A percentile compares a stretch with the other conserved stretches of the same genome.
Conservation (phyloP, 2,113 vertebrate genomes). For the Thamnaconus septentrionalis region DNA sequence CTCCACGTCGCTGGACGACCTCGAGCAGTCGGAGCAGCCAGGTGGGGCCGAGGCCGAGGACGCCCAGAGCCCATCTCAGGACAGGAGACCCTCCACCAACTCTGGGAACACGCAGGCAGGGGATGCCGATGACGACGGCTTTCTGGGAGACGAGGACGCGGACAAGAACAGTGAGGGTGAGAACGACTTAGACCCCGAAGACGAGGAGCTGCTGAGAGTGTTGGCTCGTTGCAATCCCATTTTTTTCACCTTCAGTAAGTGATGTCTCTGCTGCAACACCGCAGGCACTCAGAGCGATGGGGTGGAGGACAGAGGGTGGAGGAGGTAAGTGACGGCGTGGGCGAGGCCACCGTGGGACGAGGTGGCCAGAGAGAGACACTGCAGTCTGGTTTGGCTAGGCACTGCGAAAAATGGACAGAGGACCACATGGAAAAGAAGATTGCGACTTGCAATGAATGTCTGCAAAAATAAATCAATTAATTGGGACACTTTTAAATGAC, state of each 20-base stretch:
- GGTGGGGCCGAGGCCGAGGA: background rate
- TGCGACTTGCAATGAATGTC: too few relatives aligned
- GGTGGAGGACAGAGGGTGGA: slow-evolving; percentile 5
- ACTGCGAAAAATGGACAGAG: slow-evolving; percentile 1
- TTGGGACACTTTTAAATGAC: too few relatives aligned
- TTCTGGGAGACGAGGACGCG: slow-evolving; percentile 44
- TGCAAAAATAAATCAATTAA: too few relatives aligned
- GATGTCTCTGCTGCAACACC: slow-evolving; percentile 29
- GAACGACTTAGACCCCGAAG: slow-evolving; percentile 50
- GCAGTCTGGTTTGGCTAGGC: slow-evolving; percentile 3
- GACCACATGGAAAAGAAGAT: background rate
- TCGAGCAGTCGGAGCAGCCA: slow-evolving; percentile 15
- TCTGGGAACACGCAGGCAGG: slow-evolving; percentile 15
- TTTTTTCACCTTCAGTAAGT: slow-evolving; percentile 60
- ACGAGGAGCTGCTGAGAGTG: slow-evolving; percentile 62
- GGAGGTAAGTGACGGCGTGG: slow-evolving; percentile 18
- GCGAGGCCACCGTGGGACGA: background rate
- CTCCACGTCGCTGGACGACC: slow-evolving; percentile 48
- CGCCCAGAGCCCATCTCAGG: background rate
- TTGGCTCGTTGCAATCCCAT: slow-evolving; percentile 55
- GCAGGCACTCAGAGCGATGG: slow-evolving; percentile 20
- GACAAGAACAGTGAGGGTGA: slow-evolving; percentile 45
- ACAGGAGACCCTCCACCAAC: slow-evolving; percentile 14
- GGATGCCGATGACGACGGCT: slow-evolving; percentile 26
- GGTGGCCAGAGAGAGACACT: slow-evolving; percentile 7